Conservation (phyloP, 2,888 invertebrate genomes). For the Agonopterix heracliana region DNA sequence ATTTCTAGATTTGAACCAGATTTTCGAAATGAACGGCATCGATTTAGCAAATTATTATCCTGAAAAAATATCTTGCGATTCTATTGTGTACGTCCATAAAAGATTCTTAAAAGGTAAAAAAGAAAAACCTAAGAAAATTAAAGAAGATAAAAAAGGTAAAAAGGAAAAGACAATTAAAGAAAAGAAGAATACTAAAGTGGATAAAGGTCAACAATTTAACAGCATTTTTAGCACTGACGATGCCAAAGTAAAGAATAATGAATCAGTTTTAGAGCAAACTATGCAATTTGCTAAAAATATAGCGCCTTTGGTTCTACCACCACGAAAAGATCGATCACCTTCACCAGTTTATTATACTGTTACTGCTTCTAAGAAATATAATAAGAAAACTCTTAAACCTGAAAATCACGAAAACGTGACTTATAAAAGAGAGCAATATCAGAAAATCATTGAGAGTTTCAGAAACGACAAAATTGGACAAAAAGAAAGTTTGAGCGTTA, state of each 20-base stretch:
- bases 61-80: too few species aligned
- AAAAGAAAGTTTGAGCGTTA: conserved; percentile 31
- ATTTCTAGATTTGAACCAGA: conserved; percentile 25
- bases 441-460: conserved; percentile 31
- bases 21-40: conserved; percentile 35
- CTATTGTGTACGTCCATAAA: conserved; percentile 55
- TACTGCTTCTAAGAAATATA: conserved; percentile 40
- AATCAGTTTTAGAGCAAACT: conserved; percentile 46
- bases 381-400: conserved; percentile 27
- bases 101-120: conserved; percentile 27
- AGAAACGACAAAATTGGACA: conserved; percentile 27
- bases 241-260: conserved; percentile 17
- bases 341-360: conserved; percentile 48
- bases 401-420: conserved; percentile 16
- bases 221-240: conserved; percentile 10
- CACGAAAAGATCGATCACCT: conserved; percentile 21
- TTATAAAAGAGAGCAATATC: conserved; percentile 29
- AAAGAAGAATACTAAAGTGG: conserved; percentile 21
- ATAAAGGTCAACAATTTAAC: conserved; percentile 39
- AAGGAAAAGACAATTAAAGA: conserved; percentile 9
- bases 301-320: conserved; percentile 52
- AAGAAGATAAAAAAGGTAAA: conserved; percentile 1
- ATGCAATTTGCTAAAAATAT: conserved; percentile 54
- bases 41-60: conserved; percentile 39
- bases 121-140: conserved; percentile 1